Base-by-base conservation (phyloP, 2,888 invertebrate species). In the Leptopilina drosophilae region DNA sequence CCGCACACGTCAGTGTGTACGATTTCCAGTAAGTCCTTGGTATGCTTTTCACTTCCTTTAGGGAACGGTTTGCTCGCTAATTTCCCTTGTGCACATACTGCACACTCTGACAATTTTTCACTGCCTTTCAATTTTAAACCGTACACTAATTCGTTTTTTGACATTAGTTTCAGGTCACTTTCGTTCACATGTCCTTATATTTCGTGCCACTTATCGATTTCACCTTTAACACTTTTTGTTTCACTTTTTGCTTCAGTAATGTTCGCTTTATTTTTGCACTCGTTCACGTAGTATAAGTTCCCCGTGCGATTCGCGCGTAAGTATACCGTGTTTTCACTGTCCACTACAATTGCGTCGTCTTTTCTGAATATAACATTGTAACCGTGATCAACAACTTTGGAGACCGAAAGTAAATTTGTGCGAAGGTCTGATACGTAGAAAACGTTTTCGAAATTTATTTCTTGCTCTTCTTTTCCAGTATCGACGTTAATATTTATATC, bases 151-250 rank as follows among this genome's bases (percentile, higher is more conserved):
- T 33, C 76, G 5, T 46, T 76, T 15, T 77, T 80, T 2, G 80
- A 77, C 82, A 84, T 84, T 7, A 8, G 5, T 64, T 78, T 82
- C 8, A 84, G 33, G 11, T 81, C 81, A 9, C 78, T 56, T 12
- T 79, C 78, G 15, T 82, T 82, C 12, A 82, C 11, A 64, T 81
- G 82, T 9, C 82, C 82, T 12, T 82, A 11, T 15, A 49, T 76
- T 12, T 67, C 53, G 62, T 64, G 15, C 20, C 64, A 64, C 26
- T 9, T 64, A 11, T 64, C 26, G 1, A 64, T 64, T 26, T 64
- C 64, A 26, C 26, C 26, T 64, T 64, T 64, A 64, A 9, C 64
- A 64, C 26, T 1, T 64, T 64, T 20, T 9, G 0, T n/a, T n/a
- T n/a, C n/a, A n/a, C n/a, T n/a, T n/a, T n/a, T n/a, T n/a, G n/a